Evolutionary conservation across 2,888 invertebrate genomes (phyloP), one percentile per base, ranked within the genome.

Genomic region (Trimorus sp.): DNA sequence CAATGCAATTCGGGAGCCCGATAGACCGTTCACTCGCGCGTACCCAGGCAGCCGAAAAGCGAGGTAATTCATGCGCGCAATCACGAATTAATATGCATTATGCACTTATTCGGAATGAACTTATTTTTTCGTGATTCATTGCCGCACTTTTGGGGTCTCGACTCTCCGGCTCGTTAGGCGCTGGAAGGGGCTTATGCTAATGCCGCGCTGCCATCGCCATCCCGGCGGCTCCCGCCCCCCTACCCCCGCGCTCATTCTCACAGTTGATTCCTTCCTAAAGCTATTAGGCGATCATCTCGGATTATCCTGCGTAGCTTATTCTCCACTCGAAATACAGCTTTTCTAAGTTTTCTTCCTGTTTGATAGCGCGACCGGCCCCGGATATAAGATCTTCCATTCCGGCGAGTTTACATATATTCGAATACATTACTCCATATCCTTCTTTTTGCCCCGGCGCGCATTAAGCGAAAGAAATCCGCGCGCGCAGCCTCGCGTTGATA

Each of bases 261-360:
- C 87, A 87, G 88, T 88, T 90, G 90, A 91, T 91, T 91, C 90
- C 89, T 90, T 89, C 89, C 89, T 90, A 91, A 91, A 91, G 90
- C 91, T 91, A 91, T 91, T 91, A 91, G 89, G 88, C 90, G 91
- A 91, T 91, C 90, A 91, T 91, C 91, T 89, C 85, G 90, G 91
- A 91, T 91, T 89, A 91, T 90, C 91, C 89, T 85, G 86, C 89
- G 89, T 89, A 89, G 83, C 84, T 85, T 84, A 86, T 85, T 83
- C 84, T 89, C 85, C 86, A 88, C 87, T 87, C 87, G 87, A 87
- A 89, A 88, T 89, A 85, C 86, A 87, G 89, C 90, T 89, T 90
- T 91, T 89, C 89, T 89, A 90, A 91, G 90, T 90, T 90, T 90
- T 91, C 90, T 86, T 85, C 80, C 79, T 77, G 76, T 80, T 83